Conservation (phyloP, 2,888 invertebrate species). For the Caenorhabditis virilis region DNA sequence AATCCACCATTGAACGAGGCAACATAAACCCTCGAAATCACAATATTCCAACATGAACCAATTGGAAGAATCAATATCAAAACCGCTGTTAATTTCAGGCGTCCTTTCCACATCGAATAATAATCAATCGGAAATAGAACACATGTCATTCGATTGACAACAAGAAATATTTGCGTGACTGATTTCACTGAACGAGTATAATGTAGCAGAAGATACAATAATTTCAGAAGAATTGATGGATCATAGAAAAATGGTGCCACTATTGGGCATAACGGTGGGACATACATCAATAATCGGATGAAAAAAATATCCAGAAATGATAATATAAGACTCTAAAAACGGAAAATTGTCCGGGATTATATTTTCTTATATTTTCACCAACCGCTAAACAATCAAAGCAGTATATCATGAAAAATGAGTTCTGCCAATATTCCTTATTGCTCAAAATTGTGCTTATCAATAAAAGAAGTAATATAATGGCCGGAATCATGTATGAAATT, state of each 20-base stretch:
- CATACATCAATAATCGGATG: constrained; percentile 4
- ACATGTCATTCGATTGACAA: constrained; percentile 8
- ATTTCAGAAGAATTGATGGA: not conserved
- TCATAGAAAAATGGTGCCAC: not conserved
- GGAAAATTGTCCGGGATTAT: no score
- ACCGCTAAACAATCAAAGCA: not conserved
- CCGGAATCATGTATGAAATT: not conserved
- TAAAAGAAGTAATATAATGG: not conserved
- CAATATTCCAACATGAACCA: constrained; percentile 11
- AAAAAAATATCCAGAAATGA: not conserved
- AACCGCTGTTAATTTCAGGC: not conserved
- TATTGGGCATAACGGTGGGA: constrained; percentile 4
- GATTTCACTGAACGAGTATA: constrained; percentile 2
- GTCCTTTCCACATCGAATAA: constrained; percentile 6
- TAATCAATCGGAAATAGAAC: not conserved
- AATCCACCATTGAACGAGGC: constrained; percentile 4
- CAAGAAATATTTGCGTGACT: not conserved
- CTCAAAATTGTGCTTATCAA: not conserved
- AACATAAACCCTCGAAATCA: constrained; percentile 4
- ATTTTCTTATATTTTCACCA: no score
- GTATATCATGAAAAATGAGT: constrained; percentile 4
- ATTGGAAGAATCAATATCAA: constrained; percentile 1
- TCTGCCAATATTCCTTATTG: constrained; percentile 5
- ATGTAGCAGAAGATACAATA: not conserved
- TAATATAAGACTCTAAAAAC: no score